A percentile compares a stretch with the other conserved stretches of the same genome.
phyloP scores from a whole-genome alignment of 2,113 vertebrate species.

The Synchiropus splendidus region DNA sequence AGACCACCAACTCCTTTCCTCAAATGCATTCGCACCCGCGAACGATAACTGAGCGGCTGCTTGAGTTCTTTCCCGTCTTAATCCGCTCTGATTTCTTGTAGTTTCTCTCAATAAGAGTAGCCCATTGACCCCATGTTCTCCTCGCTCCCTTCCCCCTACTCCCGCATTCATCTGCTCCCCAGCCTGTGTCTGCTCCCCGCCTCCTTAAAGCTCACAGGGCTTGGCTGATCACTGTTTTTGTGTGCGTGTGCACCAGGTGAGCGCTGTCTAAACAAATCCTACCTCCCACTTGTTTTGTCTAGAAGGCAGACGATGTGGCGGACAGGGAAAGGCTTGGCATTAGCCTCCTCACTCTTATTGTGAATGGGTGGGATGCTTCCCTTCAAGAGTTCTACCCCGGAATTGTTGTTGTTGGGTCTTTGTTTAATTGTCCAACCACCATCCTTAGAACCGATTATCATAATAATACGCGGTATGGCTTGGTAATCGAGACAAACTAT shows the following conservation, averaged over 20 bases:
- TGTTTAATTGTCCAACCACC: too few species aligned
- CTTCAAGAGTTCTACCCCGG: constrained; percentile 10
- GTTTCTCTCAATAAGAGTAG: constrained; percentile 16
- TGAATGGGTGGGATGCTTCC: constrained; percentile 9
- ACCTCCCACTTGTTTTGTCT: constrained; percentile 65
- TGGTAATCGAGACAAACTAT: too few species aligned
- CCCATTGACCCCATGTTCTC: constrained; percentile 4
- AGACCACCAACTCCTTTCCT: constrained; percentile 6
- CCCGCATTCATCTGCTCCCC: constrained; percentile 10
- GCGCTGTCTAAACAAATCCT: constrained; percentile 63
- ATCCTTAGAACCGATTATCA: too few species aligned
- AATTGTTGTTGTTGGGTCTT: too few species aligned
- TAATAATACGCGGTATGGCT: too few species aligned
- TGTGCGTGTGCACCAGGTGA: constrained; percentile 62
- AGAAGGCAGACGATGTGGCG: constrained; percentile 34
- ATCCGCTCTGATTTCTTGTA: constrained; percentile 33
- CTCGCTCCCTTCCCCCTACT: constrained; percentile 3
- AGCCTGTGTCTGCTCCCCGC: constrained; percentile 4
- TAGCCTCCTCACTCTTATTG: constrained; percentile 27
- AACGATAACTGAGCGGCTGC: constrained; percentile 10
- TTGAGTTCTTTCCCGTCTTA: constrained; percentile 15
- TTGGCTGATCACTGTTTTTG: constrained; percentile 50
- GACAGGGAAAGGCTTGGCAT: constrained; percentile 25
- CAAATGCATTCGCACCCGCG: constrained; percentile 16
- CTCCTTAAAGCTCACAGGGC: constrained; percentile 30